Base-by-base conservation (phyloP, 2,797 vertebrate species). In the Phoebastria nigripes region DNA sequence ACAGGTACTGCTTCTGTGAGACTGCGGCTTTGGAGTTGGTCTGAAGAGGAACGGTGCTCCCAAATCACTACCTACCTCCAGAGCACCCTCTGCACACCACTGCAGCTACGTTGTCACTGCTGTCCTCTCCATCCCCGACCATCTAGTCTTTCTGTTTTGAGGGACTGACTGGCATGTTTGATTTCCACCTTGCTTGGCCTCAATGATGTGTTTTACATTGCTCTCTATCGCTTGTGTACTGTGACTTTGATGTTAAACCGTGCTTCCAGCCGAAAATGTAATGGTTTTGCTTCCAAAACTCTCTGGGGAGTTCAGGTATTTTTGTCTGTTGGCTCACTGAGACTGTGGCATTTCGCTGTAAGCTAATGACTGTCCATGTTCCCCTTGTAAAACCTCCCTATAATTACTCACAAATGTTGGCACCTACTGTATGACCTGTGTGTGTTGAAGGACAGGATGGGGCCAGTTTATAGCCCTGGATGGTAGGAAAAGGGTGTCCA, bases 211-310 rank as follows among this genome's bases (percentile, higher is more conserved):
- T 44, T 16, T 82, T 66, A 4, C 0, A 0, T 63, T 71, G 11
- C 55, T 84, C 29, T 93, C 42, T 35, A 1, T 37, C 13, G 17
- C 0, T 0, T 29, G 8, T 31, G 8, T 35, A 4, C 33, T 73
- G 35, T 66, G 63, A 56, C 52, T 85, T 67, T 47, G 44, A 52
- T 21, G 7, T 80, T 78, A 77, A 93, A 65, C 8, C 22, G 11
- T 14, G 7, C 24, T 74, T 82, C 33, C 7, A 86, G 61, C 37
- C 65, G 91, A 66, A 78, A 91, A 49, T 14, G 8, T 47, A 46
- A n/a, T 39, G 19, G 8, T n/a, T 92, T 92, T 61, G 3, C 33
- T 86, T 92, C 46, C 18, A 55, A 35, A 80, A 28, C 12, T 33
- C 66, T 81, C 29, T 74, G 26, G 37, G n/a, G 35, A 26, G 16